Evolutionary conservation across 2,113 vertebrate genomes (phyloP).

Genomic region (Scophthalmus maximus): DNA sequence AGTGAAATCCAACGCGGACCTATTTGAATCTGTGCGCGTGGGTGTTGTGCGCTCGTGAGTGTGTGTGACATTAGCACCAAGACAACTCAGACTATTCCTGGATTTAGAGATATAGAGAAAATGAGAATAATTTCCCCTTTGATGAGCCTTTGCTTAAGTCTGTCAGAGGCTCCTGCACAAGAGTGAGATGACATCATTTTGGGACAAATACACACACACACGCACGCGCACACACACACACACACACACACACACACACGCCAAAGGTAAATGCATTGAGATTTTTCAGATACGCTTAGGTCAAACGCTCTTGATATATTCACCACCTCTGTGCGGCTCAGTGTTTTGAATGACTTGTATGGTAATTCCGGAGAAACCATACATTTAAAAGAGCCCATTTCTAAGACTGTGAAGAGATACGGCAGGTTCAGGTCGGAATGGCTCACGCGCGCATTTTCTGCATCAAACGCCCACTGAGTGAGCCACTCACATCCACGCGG

Average conservation of each 20-base stretch:
- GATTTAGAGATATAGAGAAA: slow-evolving; percentile 25
- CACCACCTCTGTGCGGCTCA: slow-evolving; percentile 40
- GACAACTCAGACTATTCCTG: slow-evolving; percentile 34
- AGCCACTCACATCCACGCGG: slow-evolving; percentile 58
- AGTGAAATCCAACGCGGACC: slow-evolving; percentile 14
- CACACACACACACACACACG: background rate
- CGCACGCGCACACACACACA: slow-evolving; percentile 9
- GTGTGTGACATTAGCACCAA: slow-evolving; percentile 12
- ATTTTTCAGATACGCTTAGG: slow-evolving; percentile 50
- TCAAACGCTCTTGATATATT: slow-evolving; percentile 63
- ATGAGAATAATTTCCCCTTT: slow-evolving; percentile 52
- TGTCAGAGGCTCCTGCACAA: slow-evolving; percentile 15
- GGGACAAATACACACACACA: background rate
- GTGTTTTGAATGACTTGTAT: slow-evolving; percentile 73
- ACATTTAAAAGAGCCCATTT: slow-evolving; percentile 82
- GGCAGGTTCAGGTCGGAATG: slow-evolving; percentile 57
- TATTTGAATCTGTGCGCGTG: slow-evolving; percentile 22
- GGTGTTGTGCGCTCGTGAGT: slow-evolving; percentile 10
- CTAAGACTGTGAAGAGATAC: slow-evolving; percentile 65
- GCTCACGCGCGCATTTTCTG: slow-evolving; percentile 60
- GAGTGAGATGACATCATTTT: slow-evolving; percentile 34
- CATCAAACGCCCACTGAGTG: slow-evolving; percentile 64
- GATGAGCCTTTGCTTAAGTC: slow-evolving; percentile 44
- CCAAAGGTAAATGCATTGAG: slow-evolving; percentile 47
- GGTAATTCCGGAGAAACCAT: slow-evolving; percentile 78